A percentile compares a stretch with the other conserved stretches of the same genome.
Conservation (phyloP, 2,888 invertebrate species). For the Amphipoea lucens region DNA sequence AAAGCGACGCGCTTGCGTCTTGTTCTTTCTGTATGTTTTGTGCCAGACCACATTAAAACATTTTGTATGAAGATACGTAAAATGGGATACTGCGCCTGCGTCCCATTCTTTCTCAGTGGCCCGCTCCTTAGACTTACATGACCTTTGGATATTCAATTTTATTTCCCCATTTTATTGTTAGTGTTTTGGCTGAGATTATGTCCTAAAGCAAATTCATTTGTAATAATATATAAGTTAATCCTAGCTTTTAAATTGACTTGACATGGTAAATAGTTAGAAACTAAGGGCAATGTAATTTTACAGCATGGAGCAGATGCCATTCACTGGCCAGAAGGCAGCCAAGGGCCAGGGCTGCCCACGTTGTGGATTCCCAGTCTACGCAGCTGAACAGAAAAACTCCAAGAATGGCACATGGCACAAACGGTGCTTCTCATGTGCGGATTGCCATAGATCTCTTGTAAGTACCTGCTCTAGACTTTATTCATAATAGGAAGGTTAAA, state of each 20-base stretch:
- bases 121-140: no score
- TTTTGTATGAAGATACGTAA: background rate
- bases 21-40: background rate
- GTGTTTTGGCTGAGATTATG: background rate
- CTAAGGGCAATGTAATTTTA: slow-evolving; percentile 53
- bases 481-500: slow-evolving; percentile 4
- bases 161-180: background rate
- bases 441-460: slow-evolving; percentile 95
- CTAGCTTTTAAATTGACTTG: background rate
- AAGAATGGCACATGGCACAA: slow-evolving; percentile 98
- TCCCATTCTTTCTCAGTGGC: background rate
- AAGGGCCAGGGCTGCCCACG: slow-evolving; percentile 95
- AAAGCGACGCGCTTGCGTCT: background rate
- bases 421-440: slow-evolving; percentile 97
- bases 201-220: background rate
- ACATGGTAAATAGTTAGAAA: background rate
- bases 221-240: background rate
- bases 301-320: slow-evolving; percentile 93
- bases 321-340: slow-evolving; percentile 93
- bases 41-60: background rate
- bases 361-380: slow-evolving; percentile 97
- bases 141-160: background rate
- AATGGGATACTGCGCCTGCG: background rate
- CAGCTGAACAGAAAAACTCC: slow-evolving; percentile 99
- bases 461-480: slow-evolving; percentile 70